phyloP scores from a whole-genome alignment of 2,797 vertebrate species.

The Urocyon cinereoargenteus region DNA sequence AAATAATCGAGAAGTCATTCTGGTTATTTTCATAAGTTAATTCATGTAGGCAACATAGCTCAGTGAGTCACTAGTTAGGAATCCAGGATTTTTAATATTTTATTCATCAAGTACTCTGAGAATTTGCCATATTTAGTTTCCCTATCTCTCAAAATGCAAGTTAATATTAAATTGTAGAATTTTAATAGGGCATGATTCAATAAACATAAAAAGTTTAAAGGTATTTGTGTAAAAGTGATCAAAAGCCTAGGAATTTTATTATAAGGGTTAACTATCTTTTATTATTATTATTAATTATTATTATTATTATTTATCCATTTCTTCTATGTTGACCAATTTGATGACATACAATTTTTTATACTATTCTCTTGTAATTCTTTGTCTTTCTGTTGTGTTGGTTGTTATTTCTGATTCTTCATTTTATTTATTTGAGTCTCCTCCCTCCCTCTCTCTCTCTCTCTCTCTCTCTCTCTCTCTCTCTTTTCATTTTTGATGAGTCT shows the following conservation, averaged over 20 bases:
- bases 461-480: no score
- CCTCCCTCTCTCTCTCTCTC: no score
- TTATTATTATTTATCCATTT: neutral
- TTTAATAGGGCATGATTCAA: slow-evolving; percentile 59
- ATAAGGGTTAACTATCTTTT: neutral
- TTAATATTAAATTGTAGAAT: neutral
- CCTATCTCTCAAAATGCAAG: neutral
- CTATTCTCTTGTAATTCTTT: neutral
- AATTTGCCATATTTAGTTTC: neutral
- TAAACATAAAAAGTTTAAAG: slow-evolving; percentile 31
- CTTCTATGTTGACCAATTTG: neutral
- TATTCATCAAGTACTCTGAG: neutral
- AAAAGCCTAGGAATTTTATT: slow-evolving; percentile 20
- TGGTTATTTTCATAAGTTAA: neutral
- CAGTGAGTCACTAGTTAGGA: neutral
- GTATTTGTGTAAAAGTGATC: slow-evolving; percentile 48
- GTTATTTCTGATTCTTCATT: neutral
- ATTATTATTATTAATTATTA: neutral
- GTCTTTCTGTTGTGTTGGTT: neutral
- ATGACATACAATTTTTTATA: neutral
- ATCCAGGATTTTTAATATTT: slow-evolving; percentile 38
- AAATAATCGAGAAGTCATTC: neutral
- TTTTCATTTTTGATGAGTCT: neutral
- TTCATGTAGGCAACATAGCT: neutral
- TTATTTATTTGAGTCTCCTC: neutral